Conservation (phyloP, 2,113 vertebrate genomes). For the Hippolais icterina region DNA sequence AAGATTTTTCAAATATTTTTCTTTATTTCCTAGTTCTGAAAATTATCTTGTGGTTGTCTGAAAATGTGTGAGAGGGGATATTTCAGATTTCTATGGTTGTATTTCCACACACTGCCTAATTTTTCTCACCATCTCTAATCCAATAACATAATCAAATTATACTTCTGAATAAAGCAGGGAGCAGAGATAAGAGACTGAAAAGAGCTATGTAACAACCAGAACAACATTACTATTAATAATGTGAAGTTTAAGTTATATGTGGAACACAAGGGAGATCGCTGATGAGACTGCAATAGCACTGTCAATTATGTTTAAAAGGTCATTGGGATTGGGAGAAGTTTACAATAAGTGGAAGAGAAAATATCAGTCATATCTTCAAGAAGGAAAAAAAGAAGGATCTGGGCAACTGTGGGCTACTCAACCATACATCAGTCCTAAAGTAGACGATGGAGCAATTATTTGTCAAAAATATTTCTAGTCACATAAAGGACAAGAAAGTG, state of each 20-base stretch:
- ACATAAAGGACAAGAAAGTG: neutral
- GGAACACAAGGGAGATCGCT: neutral
- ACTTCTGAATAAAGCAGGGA: neutral
- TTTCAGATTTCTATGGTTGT: neutral
- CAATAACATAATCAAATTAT: neutral
- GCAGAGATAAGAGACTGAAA: neutral
- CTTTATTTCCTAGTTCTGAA: neutral
- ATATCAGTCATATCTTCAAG: neutral
- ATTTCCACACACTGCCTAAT: neutral
- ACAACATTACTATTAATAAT: neutral
- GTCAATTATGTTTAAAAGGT: neutral
- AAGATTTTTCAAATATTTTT: neutral
- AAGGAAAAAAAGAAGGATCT: neutral
- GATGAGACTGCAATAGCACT: neutral
- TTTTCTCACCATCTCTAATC: neutral
- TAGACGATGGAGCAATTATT: neutral
- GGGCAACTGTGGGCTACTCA: neutral
- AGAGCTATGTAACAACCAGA: neutral
- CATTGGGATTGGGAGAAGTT: neutral
- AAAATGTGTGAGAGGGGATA: neutral
- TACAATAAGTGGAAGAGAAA: neutral
- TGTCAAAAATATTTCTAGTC: neutral
- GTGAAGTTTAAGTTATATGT: neutral
- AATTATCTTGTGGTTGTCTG: neutral
- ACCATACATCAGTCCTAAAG: fast-evolving